These are phyloP conservation scores for Petrocephalus schoutedeni DNA, from an alignment of 2,797 vertebrate genomes.

Conservation along the genomic window DNA sequence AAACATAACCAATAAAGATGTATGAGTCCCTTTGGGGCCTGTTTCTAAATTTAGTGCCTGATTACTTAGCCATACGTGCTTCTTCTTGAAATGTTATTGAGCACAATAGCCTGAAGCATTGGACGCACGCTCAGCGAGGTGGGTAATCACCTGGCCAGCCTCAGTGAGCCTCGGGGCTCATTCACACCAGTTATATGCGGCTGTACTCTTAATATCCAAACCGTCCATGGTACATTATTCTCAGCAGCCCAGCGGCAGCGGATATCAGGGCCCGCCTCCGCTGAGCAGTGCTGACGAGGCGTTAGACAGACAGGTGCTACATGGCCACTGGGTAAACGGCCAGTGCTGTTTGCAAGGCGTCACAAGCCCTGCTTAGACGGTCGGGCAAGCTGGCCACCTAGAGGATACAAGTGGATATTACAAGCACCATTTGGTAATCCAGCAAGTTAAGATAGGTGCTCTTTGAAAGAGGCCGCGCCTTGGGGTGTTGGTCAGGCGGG, in stretches of 20 bases:
- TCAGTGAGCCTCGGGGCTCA: conserved; percentile 34
- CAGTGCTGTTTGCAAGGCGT: not conserved
- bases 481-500: not conserved
- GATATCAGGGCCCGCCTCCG: not conserved
- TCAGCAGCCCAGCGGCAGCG: not conserved
- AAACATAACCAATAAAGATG: not conserved
- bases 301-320: not conserved
- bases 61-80: not conserved
- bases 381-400: not conserved
- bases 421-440: not conserved
- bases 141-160: conserved; percentile 24
- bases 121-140: conserved; percentile 40
- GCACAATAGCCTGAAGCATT: conserved; percentile 50
- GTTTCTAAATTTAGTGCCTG: not conserved
- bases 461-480: not conserved
- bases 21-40: not conserved
- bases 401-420: not conserved
- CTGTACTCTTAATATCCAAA: not conserved
- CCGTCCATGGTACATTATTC: not conserved
- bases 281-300: not conserved
- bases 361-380: not conserved
- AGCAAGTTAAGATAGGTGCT: not conserved
- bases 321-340: not conserved
- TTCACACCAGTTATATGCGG: conserved; percentile 26
- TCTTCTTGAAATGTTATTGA: conserved; percentile 27